Conservation (phyloP, 2,888 invertebrate genomes). For the Apantesis nais region DNA sequence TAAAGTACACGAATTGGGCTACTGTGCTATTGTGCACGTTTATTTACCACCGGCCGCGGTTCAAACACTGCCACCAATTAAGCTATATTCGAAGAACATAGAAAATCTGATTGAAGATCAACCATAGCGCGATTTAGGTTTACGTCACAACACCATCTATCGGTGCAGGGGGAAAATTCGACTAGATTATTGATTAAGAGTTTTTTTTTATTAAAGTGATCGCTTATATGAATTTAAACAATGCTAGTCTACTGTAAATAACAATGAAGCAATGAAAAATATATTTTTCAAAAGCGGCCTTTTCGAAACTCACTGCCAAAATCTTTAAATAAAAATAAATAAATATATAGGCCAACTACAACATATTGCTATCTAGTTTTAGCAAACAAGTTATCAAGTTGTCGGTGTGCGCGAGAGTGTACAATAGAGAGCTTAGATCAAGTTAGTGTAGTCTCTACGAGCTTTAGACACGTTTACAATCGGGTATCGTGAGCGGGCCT, state of each 20-base stretch:
- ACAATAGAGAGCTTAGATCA: slow-evolving; percentile 70
- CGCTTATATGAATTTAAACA: too few species aligned
- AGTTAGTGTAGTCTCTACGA: slow-evolving; percentile 73
- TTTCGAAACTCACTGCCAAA: slow-evolving; percentile 64
- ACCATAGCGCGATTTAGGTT: too few species aligned
- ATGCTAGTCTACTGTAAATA: slow-evolving; percentile 39
- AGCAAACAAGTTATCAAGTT: slow-evolving; percentile 58
- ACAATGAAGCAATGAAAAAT: slow-evolving; percentile 22
- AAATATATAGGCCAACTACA: background rate
- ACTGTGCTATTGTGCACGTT: too few species aligned
- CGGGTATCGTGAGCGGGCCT: slow-evolving; percentile 46
- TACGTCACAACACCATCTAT: too few species aligned
- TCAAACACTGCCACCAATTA: too few species aligned
- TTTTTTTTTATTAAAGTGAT: too few species aligned
- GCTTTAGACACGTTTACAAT: slow-evolving; percentile 69
- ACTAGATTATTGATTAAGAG: too few species aligned
- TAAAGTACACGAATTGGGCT: slow-evolving; percentile 74
- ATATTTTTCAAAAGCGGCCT: slow-evolving; percentile 17
- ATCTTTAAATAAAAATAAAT: slow-evolving; percentile 16
- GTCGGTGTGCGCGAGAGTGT: slow-evolving; percentile 68
- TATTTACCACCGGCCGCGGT: too few species aligned
- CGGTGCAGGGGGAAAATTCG: too few species aligned
- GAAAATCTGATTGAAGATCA: too few species aligned
- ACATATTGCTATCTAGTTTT: background rate
- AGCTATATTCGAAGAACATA: too few species aligned